These are phyloP conservation scores for Lepus timidus DNA, from an alignment of 2,113 vertebrate species.

Conservation along the genomic window DNA sequence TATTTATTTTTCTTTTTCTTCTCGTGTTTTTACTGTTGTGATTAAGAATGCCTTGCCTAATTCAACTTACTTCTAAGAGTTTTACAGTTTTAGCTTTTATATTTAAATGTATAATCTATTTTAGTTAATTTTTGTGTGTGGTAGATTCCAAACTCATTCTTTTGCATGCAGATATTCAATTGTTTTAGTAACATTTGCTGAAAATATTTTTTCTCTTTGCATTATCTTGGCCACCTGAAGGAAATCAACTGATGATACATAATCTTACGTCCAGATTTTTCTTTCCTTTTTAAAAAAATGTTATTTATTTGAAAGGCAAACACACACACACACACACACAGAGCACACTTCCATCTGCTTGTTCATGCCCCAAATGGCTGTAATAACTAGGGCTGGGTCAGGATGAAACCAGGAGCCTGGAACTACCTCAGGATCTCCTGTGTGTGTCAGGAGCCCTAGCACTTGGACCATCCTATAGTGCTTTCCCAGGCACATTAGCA, in stretches of 20 bases:
- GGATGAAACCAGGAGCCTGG: too few relatives aligned
- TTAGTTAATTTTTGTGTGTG: neutral
- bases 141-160: neutral
- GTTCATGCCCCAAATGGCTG: too few relatives aligned
- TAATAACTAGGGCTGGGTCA: too few relatives aligned
- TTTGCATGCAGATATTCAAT: neutral
- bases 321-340: too few relatives aligned
- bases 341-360: too few relatives aligned
- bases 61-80: neutral
- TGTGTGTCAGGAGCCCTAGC: too few relatives aligned
- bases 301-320: too few relatives aligned
- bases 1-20: neutral
- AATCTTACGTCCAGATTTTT: neutral
- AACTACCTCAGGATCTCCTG: too few relatives aligned
- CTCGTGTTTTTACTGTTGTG: neutral
- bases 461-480: too few relatives aligned
- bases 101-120: neutral
- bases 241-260: neutral
- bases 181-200: neutral
- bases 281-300: too few relatives aligned
- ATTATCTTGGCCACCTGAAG: neutral
- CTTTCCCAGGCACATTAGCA: too few relatives aligned
- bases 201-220: neutral
- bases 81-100: neutral
- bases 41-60: constrained; percentile 11